Base-by-base conservation (phyloP, 2,888 invertebrate species). In the Zelleria hepariella region DNA sequence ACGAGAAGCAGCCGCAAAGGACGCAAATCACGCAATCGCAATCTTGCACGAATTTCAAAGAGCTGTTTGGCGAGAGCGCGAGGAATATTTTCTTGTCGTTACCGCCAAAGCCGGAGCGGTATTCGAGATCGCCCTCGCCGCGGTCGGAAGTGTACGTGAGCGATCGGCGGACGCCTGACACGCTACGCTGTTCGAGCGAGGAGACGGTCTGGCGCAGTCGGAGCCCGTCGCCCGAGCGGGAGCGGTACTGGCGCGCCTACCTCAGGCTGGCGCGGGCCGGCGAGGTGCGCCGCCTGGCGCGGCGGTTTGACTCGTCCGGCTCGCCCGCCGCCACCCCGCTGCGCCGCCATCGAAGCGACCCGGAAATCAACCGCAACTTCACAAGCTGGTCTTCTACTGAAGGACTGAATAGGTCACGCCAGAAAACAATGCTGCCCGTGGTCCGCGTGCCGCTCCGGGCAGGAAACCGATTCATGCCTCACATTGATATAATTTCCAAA, bases 401-500 rank as follows among this genome's bases (percentile, higher is more conserved):
- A 69, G 84, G 79, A 65, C 68, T 73, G 20, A 65, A 73, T 7
- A 75, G 74, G 24, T 73, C 74, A 47, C 77, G 73, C 72, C 70
- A 67, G 64, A 81, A 68, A 69, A 65, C 87, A n/a, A 78, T 86
- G 61, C 91, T 94, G 0, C 94, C 94, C 0, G 92, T 94, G 57
- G 92, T 91, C 7, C 86, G 91, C 48, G 82, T 91, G 42, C 92
- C 92, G 0, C 81, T 94, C 32, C 89, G 92, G 42, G 86, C 91
- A 0, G 92, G 92, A 59, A 94, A 95, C 72, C 91, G 95, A 15
- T 92, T 92, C 64, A 96, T 96, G 95, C 96, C 96, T 0, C 95
- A 94, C 70, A 96, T 96, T 65, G 95, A 96, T 69, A 93, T 96
- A n/a, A 96, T 96, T 68, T 96, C 96, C 67, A 96, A 96, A 82